These are phyloP conservation scores for Piaya cayana DNA, from an alignment of 2,113 vertebrate genomes.

Conservation along the genomic window DNA sequence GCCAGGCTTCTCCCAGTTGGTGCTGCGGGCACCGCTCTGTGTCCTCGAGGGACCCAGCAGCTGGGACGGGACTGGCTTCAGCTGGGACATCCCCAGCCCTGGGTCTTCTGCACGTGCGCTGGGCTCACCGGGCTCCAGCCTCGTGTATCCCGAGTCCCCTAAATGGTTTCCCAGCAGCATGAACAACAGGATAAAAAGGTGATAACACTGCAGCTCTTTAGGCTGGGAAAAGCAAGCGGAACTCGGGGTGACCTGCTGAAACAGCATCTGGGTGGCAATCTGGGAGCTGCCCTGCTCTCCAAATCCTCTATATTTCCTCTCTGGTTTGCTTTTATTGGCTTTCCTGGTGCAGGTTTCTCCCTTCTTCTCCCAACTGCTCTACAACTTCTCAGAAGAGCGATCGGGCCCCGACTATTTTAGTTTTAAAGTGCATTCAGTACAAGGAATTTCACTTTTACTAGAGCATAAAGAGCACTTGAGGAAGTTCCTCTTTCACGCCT, in stretches of 20 bases:
- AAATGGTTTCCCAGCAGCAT: neutral
- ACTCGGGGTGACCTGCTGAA: neutral
- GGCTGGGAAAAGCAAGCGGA: neutral
- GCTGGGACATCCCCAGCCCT: neutral
- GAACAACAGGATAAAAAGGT: neutral
- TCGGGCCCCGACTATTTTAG: neutral
- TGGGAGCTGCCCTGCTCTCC: neutral
- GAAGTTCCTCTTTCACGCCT: neutral
- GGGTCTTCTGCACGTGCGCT: neutral
- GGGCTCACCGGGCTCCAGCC: neutral
- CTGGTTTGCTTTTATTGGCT: neutral
- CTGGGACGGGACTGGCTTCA: neutral
- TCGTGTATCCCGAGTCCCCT: rapidly evolving
- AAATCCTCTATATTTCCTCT: neutral
- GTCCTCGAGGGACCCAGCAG: neutral
- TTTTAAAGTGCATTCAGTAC: neutral
- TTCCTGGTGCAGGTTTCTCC: neutral
- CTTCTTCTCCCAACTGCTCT: neutral
- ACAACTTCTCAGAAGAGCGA: neutral
- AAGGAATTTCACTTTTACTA: neutral
- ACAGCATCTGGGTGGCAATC: neutral
- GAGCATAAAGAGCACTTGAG: neutral
- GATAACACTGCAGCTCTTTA: neutral
- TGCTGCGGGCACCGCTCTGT: neutral
- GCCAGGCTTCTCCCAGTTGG: too few relatives aligned